phyloP scores from a whole-genome alignment of 2,888 invertebrate species.

The Cheilosia impressa region DNA sequence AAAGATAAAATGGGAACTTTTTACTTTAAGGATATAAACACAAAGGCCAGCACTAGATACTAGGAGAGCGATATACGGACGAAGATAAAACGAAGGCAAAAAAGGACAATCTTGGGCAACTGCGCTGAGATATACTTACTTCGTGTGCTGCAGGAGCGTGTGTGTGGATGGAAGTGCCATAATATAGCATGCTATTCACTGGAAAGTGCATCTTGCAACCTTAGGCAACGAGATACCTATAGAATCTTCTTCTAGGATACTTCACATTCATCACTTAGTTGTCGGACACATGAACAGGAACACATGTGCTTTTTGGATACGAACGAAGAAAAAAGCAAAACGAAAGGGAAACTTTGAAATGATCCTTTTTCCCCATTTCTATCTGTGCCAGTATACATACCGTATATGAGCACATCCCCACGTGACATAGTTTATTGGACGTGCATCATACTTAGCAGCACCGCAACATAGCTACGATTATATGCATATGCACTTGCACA shows the following conservation, averaged over 20 bases:
- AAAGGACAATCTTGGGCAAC: slow-evolving; percentile 52
- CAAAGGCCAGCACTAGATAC: slow-evolving; percentile 33
- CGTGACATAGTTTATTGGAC: slow-evolving; percentile 63
- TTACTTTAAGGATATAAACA: slow-evolving; percentile 54
- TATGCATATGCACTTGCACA: background rate
- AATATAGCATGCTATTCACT: slow-evolving; percentile 55
- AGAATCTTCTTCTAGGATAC: slow-evolving; percentile 51
- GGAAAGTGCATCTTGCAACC: slow-evolving; percentile 66
- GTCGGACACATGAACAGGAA: slow-evolving; percentile 57
- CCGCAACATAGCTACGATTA: slow-evolving; percentile 12
- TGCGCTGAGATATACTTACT: slow-evolving; percentile 12
- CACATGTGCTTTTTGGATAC: slow-evolving; percentile 27
- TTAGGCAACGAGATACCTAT: slow-evolving; percentile 44
- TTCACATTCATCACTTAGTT: slow-evolving; percentile 64
- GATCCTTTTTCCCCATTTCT: slow-evolving; percentile 14
- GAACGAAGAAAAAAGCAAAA: slow-evolving; percentile 4
- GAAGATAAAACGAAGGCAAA: slow-evolving; percentile 11
- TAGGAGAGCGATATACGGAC: background rate
- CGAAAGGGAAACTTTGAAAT: slow-evolving; percentile 62
- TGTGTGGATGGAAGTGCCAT: slow-evolving; percentile 54
- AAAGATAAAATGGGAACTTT: slow-evolving; percentile 68
- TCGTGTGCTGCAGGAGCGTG: slow-evolving; percentile 1
- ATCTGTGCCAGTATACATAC: slow-evolving; percentile 37
- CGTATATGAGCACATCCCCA: slow-evolving; percentile 36
- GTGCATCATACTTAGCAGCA: slow-evolving; percentile 31